Evolutionary conservation across 2,797 vertebrate species (phyloP).

Genomic region (Microctenopoma steveboyesi): DNA sequence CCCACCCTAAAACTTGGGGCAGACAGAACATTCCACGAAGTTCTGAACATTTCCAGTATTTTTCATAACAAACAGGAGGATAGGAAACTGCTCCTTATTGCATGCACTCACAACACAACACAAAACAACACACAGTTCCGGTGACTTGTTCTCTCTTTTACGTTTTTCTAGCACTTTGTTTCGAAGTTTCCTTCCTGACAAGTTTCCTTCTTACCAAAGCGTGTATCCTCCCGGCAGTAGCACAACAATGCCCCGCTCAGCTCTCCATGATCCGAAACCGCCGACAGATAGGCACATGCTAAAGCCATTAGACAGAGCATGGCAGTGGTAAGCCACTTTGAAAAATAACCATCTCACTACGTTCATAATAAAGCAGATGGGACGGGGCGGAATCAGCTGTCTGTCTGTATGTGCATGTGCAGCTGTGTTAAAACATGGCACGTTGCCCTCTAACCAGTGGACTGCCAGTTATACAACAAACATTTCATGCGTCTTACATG

Average conservation of each 20-base stretch:
- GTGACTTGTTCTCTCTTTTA: conserved; percentile 50
- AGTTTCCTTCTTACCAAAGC: conserved; percentile 60
- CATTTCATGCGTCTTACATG: conserved; percentile 10
- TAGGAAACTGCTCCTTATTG: conserved; percentile 43
- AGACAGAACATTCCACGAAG: conserved; percentile 57
- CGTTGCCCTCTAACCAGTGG: conserved; percentile 15
- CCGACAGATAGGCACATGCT: conserved; percentile 68
- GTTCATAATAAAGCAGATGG: conserved; percentile 53
- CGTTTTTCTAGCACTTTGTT: conserved; percentile 76
- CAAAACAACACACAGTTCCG: conserved; percentile 25
- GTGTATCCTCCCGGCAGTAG: conserved; percentile 59
- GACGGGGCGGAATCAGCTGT: conserved; percentile 25
- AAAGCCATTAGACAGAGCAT: conserved; percentile 73
- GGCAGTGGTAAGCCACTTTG: conserved; percentile 66
- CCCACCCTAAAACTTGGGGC: conserved; percentile 52
- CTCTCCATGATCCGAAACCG: conserved; percentile 60
- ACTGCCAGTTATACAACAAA: conserved; percentile 20
- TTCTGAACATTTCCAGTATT: conserved; percentile 52
- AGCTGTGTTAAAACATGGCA: conserved; percentile 33
- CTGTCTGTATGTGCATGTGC: conserved; percentile 22
- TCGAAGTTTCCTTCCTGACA: conserved; percentile 73
- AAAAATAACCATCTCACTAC: conserved; percentile 63
- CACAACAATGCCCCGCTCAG: conserved; percentile 69
- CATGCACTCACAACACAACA: conserved; percentile 19
- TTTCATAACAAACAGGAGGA: conserved; percentile 61